phyloP scores from a whole-genome alignment of 2,888 invertebrate genomes.

The Hypsopygia costalis region DNA sequence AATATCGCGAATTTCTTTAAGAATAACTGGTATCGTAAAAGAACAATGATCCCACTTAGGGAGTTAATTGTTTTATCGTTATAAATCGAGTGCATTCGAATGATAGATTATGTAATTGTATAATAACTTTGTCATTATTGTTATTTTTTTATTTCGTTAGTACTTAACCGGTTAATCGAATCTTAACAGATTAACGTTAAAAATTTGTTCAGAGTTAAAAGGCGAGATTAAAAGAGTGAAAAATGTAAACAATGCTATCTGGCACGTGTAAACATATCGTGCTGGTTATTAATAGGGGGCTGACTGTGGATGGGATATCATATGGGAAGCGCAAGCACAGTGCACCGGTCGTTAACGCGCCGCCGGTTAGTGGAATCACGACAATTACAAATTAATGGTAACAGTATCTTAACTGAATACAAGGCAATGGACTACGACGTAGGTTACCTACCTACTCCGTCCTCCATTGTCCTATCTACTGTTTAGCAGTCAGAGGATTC shows the following conservation, averaged over 20 bases:
- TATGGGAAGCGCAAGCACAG: slow-evolving; percentile 34
- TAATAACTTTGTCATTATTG: too few relatives aligned
- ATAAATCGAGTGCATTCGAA: not conserved
- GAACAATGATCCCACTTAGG: slow-evolving; percentile 68
- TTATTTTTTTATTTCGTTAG: too few relatives aligned
- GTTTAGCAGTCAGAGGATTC: too few relatives aligned
- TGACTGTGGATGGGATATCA: slow-evolving; percentile 35
- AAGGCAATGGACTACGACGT: too few relatives aligned
- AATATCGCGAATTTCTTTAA: slow-evolving; percentile 49
- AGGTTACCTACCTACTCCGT: too few relatives aligned
- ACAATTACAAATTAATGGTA: too few relatives aligned
- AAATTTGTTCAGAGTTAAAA: not conserved
- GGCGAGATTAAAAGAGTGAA: slow-evolving; percentile 33
- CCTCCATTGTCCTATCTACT: too few relatives aligned
- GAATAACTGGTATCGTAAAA: slow-evolving; percentile 44
- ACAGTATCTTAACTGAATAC: too few relatives aligned
- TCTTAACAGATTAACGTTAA: too few relatives aligned
- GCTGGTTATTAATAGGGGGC: slow-evolving; percentile 59
- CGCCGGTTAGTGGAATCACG: slow-evolving; percentile 10
- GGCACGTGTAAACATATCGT: slow-evolving; percentile 50
- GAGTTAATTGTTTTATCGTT: not conserved
- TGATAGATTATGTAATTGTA: not conserved
- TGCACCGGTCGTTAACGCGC: slow-evolving; percentile 25
- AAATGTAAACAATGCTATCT: slow-evolving; percentile 67
- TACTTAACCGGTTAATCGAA: too few relatives aligned